Conservation (phyloP, 2,797 vertebrate species). For the Gambelia wislizenii region DNA sequence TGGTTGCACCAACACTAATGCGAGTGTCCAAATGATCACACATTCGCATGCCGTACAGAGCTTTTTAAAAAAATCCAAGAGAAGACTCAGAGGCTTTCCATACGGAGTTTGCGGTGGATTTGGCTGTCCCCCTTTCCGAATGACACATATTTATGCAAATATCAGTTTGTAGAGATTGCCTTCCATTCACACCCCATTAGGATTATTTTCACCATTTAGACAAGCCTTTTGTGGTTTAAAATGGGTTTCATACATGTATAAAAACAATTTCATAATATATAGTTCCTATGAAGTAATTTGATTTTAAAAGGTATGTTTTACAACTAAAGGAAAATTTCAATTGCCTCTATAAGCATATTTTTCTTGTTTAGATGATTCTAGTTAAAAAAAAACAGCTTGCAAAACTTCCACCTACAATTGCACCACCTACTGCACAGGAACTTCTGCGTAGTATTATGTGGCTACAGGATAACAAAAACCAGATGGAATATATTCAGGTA, state of each 20-base stretch:
- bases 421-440: slow-evolving; percentile 50
- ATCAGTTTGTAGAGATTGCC: no score
- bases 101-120: no score
- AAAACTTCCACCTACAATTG: slow-evolving; percentile 52
- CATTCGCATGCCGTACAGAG: no score
- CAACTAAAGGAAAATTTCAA: neutral
- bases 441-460: slow-evolving; percentile 62
- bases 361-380: slow-evolving; percentile 67
- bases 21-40: no score
- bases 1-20: no score
- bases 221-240: neutral
- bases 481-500: slow-evolving; percentile 69
- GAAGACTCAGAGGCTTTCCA: no score
- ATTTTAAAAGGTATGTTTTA: neutral
- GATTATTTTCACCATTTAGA: no score
- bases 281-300: neutral
- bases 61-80: no score
- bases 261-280: neutral
- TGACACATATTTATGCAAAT: no score
- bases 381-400: slow-evolving; percentile 58
- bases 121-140: no score
- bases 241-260: neutral
- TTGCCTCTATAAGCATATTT: neutral
- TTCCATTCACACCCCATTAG: no score
- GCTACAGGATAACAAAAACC: slow-evolving; percentile 55